Evolutionary conservation across 2,113 vertebrate genomes (phyloP), one percentile per base, ranked within the genome.

Genomic region (Clarias macrocephalus): DNA sequence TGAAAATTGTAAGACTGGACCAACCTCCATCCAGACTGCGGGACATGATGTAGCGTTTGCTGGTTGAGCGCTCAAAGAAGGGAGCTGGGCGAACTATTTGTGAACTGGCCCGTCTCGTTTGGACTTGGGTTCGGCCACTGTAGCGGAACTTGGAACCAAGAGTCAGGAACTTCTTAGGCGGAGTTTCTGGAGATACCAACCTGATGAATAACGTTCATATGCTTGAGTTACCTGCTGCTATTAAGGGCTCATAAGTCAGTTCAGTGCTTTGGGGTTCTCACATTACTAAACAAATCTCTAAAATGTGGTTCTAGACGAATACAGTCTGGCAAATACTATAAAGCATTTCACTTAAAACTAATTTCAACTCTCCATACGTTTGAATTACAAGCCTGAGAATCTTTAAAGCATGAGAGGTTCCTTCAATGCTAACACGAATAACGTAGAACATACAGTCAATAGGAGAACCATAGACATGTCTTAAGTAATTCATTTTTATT

Each of bases 61-160:
- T 99, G 85, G 97, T 96, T 0, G 97, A 98, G 3, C 98, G 96
- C 75, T 98, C 96, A 56, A 99, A 99, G 90, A 95, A 95, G 0
- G 98, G 98, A 0, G 97, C 97, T 0, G 98, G 98, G 0, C 98
- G 96, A 68, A 97, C 96, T 65, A 99, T 99, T 92, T 98, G 92
- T 0, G 98, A 96, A 0, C 98, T 99, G 89, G 97, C 98, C 92
- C 97, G 93, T 63, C 98, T 96, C 0, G 96, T 98, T 88, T 99
- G 98, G 3, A 97, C 97, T 90, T 99, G 98, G 0, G 98, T 99
- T 86, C 98, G 95, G 12, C 98, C 98, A 0, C 97, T 99, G 90
- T 98, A 99, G n/a, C 97, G 97, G 62, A 99, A 99, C 95, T 99
- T 99, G 86, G 98, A 99, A 52, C 98, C 98, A 91, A 99, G 89